Evolutionary conservation across 2,888 invertebrate species (phyloP).

Genomic region (Agrenia bidenticulata): DNA sequence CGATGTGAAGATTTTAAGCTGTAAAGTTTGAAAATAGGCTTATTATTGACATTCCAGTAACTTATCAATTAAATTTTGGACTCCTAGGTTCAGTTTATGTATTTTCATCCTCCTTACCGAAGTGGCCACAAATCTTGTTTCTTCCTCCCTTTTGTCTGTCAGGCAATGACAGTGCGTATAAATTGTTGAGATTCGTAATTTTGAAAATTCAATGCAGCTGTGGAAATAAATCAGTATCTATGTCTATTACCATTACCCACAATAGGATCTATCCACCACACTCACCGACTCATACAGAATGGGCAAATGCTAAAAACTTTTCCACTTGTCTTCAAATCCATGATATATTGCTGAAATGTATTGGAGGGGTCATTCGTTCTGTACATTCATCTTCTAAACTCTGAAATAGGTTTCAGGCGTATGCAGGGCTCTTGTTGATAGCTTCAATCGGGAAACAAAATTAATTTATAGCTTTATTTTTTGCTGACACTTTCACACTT

Average conservation of each 20-base stretch:
- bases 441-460: too few relatives aligned
- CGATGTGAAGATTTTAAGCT: too few relatives aligned
- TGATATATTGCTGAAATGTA: constrained; percentile 17
- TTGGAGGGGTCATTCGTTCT: constrained; percentile 21
- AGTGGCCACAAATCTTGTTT: neutral
- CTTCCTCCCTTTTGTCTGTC: constrained; percentile 2
- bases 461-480: too few relatives aligned
- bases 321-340: constrained; percentile 23
- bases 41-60: too few relatives aligned
- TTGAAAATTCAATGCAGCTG: neutral
- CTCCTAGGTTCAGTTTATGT: too few relatives aligned
- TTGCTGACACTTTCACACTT: too few relatives aligned
- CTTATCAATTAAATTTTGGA: too few relatives aligned
- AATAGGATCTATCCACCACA: neutral
- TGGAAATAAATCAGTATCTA: constrained; percentile 6
- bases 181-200: constrained; percentile 6
- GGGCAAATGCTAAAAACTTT: constrained; percentile 22
- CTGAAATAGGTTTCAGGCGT: too few relatives aligned
- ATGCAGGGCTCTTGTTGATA: too few relatives aligned
- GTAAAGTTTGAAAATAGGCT: too few relatives aligned
- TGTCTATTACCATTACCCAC: neutral
- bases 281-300: constrained; percentile 2
- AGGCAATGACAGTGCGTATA: neutral
- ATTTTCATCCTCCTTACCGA: neutral
- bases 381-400: neutral